Base-by-base conservation (phyloP, 2,888 invertebrate genomes). In the Torymus texanus region DNA sequence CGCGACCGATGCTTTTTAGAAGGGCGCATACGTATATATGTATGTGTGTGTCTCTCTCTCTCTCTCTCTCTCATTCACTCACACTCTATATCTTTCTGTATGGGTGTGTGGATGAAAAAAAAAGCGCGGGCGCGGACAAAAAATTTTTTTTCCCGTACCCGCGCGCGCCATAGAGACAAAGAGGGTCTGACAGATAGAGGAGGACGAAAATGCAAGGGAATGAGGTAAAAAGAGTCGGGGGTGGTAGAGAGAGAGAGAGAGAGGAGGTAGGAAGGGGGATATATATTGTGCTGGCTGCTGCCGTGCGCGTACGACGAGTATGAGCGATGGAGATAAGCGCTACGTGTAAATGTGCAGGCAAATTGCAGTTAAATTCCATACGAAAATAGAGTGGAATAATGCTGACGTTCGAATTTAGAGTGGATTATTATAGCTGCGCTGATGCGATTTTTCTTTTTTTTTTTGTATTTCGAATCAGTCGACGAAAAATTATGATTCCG, bases 1-100 rank as follows among this genome's bases (percentile, higher is more conserved):
- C 41, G 41, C 81, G 79, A 67, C 29, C 79, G 66, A 65, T 75
- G 79, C 70, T 76, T 81, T 81, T 78, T 80, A 78, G 75, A 79
- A 81, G 81, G 61, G 73, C 74, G 70, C 72, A 13, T 24, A 56
- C 74, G 62, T 61, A 8, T 41, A 41, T 41, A 51, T 41, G 41
- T 41, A 56, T 41, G 18, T 53, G 50, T 16, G 41, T 41, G 8
- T 41, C 41, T 8, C 41, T 41, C 79, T 61, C 56, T 74, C 76
- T 65, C 0, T 76, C 79, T 81, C 72, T 80, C 11, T 24, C n/a
- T n/a, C n/a, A n/a, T n/a, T n/a, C n/a, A n/a, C n/a, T n/a, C n/a
- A n/a, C n/a, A n/a, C n/a, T n/a, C 56, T 74, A 76, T 65, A 5
- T 76, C 79, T 81, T 75, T 80, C 11, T 24, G 62, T 74, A 56